Percentiles rank a stretch among this genome's conserved stretches.
Conservation (phyloP, 2,113 vertebrate species). For the Himantopus leucocephalus region DNA sequence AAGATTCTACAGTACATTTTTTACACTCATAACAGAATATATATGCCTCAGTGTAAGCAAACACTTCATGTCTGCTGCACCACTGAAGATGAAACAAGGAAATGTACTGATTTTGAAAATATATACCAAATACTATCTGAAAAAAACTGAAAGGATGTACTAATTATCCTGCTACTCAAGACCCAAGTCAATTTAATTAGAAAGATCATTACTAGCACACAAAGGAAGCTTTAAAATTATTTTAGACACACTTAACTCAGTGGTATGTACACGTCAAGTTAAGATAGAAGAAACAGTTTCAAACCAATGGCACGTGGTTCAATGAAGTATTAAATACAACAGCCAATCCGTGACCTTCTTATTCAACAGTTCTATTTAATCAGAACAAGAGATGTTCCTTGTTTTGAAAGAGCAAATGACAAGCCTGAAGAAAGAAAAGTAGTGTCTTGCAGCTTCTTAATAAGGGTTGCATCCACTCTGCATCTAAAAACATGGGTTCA, state of each 20-base stretch:
- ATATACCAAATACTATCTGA: neutral
- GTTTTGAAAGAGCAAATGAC: neutral
- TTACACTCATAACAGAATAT: neutral
- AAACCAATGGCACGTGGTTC: neutral
- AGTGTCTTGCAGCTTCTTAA: neutral
- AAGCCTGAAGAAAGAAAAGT: neutral
- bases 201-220: neutral
- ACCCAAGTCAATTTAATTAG: neutral
- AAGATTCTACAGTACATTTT: neutral
- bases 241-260: neutral
- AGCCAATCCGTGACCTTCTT: neutral
- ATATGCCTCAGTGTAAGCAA: neutral
- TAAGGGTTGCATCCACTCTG: neutral
- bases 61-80: neutral
- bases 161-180: neutral
- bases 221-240: neutral
- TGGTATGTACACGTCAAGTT: neutral
- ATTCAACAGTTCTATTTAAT: neutral
- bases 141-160: neutral
- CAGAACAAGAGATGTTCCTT: neutral
- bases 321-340: neutral
- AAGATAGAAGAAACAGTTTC: neutral
- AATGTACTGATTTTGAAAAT: neutral
- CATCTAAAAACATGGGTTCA: neutral
- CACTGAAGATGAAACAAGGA: neutral